Evolutionary conservation across 2,113 vertebrate genomes (phyloP), one percentile per base, ranked within the genome.

Genomic region (Theristicus caerulescens): DNA sequence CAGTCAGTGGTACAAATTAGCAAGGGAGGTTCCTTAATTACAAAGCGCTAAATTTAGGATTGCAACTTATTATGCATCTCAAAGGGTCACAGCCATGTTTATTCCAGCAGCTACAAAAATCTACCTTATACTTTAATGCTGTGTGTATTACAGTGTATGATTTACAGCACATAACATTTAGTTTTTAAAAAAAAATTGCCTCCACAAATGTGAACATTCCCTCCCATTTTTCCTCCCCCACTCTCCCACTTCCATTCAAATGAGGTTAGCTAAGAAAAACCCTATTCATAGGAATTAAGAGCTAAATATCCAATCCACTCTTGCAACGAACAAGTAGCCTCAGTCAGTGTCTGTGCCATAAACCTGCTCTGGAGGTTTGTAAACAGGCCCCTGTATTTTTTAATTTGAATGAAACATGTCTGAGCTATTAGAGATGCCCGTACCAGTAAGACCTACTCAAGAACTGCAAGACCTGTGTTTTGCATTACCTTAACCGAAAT

Each of bases 11-110:
- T 46, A 91, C 31, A 82, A 91, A 95, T 77, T 38, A 87, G 22
- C 61, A 84, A 69, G 25, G 72, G 78, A 90, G 66, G 42, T 26
- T 95, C 81, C 93, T 95, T 94, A 89, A 78, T 86, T 93, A 83
- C 4, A 3, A 89, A 90, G 57, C 0, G 0, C 80, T 92, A 81
- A 72, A 78, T 95, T 93, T 93, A 82, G 62, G 38, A 82, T 18
- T 84, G 34, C 40, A 65, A 57, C 12, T 77, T 38, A 38, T 12
- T 86, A 71, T 47, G 73, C 17, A 49, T 81, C 47, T 74, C 80
- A 82, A 79, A 88, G 64, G 67, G 67, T 83, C 42, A 78, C 21
- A 83, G 57, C 15, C 4, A 0, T 47, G 52, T 76, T 88, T 84
- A 91, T 79, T 94, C 46, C 78, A 82, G 73, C 46, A 95, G 82